Conservation (phyloP, 92 coral and sea anemone species). For the Porites rus region DNA sequence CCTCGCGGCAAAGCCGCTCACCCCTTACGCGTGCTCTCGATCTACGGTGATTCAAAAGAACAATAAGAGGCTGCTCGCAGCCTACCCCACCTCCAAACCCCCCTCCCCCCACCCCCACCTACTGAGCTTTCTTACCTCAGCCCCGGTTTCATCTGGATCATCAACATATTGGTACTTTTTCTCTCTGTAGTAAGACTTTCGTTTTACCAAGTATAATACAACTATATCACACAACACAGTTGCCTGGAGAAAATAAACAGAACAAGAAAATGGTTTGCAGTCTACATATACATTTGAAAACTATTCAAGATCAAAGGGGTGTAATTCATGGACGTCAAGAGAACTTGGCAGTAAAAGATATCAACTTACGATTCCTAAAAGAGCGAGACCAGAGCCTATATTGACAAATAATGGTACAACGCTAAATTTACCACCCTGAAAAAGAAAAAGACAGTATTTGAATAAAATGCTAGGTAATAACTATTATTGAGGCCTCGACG, state of each 20-base stretch:
- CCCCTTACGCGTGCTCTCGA: too few species aligned
- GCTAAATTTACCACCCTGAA: conserved; percentile 92
- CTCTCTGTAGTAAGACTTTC: conserved; percentile 73
- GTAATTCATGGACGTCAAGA: background rate
- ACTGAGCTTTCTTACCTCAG: conserved; percentile 38
- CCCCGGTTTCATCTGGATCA: conserved; percentile 51
- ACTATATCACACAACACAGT: conserved; percentile 88
- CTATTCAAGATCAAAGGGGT: background rate
- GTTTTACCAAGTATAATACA: conserved; percentile 73
- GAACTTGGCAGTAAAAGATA: background rate
- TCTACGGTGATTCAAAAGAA: too few species aligned
- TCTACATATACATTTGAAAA: too few species aligned
- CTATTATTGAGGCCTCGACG: too few species aligned
- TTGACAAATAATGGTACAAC: conserved; percentile 90
- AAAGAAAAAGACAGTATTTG: background rate
- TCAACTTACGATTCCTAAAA: conserved; percentile 87
- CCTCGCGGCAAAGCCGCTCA: too few species aligned
- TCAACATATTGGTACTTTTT: conserved; percentile 80
- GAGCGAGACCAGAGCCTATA: conserved; percentile 97
- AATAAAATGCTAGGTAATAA: too few species aligned
- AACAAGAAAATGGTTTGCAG: background rate
- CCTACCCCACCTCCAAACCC: too few species aligned
- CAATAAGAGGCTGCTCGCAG: too few species aligned
- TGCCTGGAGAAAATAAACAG: conserved; percentile 50
- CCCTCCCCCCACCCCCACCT: too few species aligned